Conservation (phyloP, 2,888 invertebrate species). For the Aspidiotus rigidus region DNA sequence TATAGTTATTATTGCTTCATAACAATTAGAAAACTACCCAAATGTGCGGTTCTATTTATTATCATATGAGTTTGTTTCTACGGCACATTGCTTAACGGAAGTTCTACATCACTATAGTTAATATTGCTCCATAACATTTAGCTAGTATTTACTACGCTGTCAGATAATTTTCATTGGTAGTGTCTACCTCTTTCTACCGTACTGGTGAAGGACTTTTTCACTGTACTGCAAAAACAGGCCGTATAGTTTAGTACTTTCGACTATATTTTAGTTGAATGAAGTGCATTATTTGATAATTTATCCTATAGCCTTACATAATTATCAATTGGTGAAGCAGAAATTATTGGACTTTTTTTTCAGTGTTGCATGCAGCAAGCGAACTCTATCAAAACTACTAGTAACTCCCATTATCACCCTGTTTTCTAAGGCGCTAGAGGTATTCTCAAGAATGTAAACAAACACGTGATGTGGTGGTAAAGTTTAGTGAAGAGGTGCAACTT, state of each 20-base stretch:
- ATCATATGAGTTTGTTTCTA: too few species aligned
- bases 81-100: too few species aligned
- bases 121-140: too few species aligned
- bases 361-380: too few species aligned
- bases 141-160: background rate
- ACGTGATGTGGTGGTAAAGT: too few species aligned
- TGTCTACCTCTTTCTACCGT: background rate
- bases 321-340: background rate
- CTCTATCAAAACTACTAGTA: too few species aligned
- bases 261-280: background rate
- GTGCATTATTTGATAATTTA: background rate
- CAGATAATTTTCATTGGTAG: background rate
- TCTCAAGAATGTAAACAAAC: too few species aligned
- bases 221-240: background rate
- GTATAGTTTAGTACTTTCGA: background rate
- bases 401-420: too few species aligned
- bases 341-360: background rate
- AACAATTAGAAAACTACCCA: background rate
- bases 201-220: background rate
- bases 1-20: background rate
- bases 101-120: too few species aligned
- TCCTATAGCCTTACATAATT: background rate
- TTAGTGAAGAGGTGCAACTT: too few species aligned
- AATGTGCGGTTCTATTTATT: too few species aligned
- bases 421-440: too few species aligned